These are phyloP conservation scores for Ganaspis sp. DNA, from an alignment of 1,140 invertebrate species.

Conservation along the genomic window DNA sequence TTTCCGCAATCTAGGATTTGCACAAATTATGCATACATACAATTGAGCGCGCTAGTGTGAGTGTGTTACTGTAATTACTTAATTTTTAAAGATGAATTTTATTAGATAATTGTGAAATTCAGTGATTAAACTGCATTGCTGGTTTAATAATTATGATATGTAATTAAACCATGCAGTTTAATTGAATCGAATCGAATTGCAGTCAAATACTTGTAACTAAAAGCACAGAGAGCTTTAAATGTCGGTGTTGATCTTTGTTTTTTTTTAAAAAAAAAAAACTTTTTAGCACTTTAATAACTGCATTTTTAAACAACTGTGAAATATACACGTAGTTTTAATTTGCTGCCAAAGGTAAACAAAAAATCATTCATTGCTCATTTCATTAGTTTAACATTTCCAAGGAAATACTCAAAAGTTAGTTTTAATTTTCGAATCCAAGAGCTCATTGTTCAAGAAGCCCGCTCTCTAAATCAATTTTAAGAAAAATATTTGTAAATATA, in stretches of 20 bases:
- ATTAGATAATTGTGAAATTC: conserved; percentile 1
- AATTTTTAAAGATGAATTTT: background rate
- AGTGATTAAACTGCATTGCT: background rate
- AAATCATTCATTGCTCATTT: conserved; percentile 2
- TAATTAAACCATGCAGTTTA: too few relatives aligned
- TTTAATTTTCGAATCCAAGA: conserved; percentile 5
- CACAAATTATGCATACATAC: conserved; percentile 11
- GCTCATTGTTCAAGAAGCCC: background rate
- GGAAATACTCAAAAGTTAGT: background rate
- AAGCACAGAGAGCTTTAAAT: conserved; percentile 28
- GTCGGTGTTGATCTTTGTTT: background rate
- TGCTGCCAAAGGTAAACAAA: conserved; percentile 16
- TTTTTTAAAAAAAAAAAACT: background rate
- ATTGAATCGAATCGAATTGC: background rate
- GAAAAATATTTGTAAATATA: conserved; percentile 22
- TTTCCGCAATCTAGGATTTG: background rate
- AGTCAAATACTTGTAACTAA: background rate
- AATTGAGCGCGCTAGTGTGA: background rate
- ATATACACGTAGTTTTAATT: conserved; percentile 19
- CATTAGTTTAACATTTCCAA: conserved; percentile 4
- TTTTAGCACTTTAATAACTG: background rate
- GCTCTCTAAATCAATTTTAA: conserved; percentile 26
- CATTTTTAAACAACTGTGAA: conserved; percentile 1
- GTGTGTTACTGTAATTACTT: background rate
- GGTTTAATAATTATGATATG: too few relatives aligned